Base-by-base conservation (phyloP, 1,140 invertebrate genomes). In the Dinothrombium tinctorium region DNA sequence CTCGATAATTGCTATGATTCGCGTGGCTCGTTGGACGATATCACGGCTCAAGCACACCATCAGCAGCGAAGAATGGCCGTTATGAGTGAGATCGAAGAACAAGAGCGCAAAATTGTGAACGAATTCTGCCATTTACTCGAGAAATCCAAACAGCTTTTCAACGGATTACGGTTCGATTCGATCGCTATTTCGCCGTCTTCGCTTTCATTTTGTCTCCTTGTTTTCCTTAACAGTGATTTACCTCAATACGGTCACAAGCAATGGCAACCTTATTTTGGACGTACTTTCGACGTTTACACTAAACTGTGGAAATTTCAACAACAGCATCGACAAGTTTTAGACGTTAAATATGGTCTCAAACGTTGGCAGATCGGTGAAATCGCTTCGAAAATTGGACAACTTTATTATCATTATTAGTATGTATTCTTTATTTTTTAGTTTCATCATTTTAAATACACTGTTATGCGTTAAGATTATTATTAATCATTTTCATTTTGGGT, bases 231-330 rank as follows among this genome's bases (percentile, higher is more conserved):
- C 57, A 84, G 84, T 57, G 86, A 94, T 63, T 64, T 94, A 49
- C 87, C 86, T 29, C 82, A 90, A 59, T 94, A 90, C 65, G 87
- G 87, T 8, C 83, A 92, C 60, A 89, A 89, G 59, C 84, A 92
- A 59, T 95, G 87, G 89, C 86, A 94, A 63, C 76, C 78, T 6
- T 92, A 95, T 61, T 96, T 95, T 65, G 83, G 82, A 7, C 69
- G 83, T 44, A 92, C 87, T 37, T 95, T 96, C 63, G 87, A 96
- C 67, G 81, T 94, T 39, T 96, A 94, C 63, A 92, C 87, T 23
- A 90, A 89, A 63, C 66, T 96, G 33, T 96, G 89, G 89, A 94
- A 92, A 59, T 96, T 87, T 61, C 89, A 96, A 59, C 87, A 94
- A 58, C 82, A 92, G 59, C 83, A 95, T 63, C 72, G 87, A 48